phyloP scores from a whole-genome alignment of 1,140 invertebrate genomes.

The Bombus waltoni region DNA sequence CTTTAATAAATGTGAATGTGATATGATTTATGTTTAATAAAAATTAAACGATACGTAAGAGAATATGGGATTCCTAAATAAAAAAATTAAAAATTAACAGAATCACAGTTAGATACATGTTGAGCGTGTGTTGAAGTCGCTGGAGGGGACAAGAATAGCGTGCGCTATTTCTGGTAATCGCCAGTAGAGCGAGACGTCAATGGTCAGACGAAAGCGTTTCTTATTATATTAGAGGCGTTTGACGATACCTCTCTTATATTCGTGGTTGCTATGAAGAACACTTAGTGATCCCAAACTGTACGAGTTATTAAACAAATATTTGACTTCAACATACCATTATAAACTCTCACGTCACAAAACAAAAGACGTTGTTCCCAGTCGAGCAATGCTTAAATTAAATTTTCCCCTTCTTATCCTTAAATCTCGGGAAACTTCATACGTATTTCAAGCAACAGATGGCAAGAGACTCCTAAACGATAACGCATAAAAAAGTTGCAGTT shows the following conservation, averaged over 20 bases:
- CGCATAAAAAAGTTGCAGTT: background rate
- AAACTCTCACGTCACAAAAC: background rate
- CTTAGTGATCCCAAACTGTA: background rate
- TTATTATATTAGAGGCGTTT: background rate
- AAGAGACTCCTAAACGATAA: background rate
- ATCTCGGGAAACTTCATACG: background rate
- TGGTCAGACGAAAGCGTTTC: background rate
- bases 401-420: background rate
- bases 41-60: too few relatives aligned
- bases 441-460: background rate
- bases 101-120: background rate
- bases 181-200: background rate
- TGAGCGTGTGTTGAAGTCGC: background rate
- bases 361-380: background rate
- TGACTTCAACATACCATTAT: too few relatives aligned
- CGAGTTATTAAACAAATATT: too few relatives aligned
- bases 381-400: background rate
- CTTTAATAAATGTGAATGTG: too few relatives aligned
- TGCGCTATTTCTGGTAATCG: background rate
- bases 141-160: background rate
- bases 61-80: too few relatives aligned
- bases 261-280: background rate
- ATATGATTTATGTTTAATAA: too few relatives aligned
- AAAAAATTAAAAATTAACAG: background rate
- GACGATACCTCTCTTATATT: background rate